Base-by-base conservation (phyloP, 2,888 invertebrate genomes). In the Stramonita haemastoma region DNA sequence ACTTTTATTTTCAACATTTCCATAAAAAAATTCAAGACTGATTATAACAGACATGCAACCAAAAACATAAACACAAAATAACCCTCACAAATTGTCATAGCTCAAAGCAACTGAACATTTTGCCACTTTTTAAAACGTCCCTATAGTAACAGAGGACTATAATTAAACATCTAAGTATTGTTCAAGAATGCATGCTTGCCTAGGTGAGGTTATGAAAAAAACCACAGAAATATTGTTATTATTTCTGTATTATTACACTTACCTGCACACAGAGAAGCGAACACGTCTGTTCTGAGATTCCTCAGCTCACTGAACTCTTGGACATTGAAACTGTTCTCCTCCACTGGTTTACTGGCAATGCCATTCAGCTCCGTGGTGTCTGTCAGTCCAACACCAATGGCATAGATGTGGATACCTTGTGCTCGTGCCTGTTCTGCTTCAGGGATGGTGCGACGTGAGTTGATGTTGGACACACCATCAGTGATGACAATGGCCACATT, bases 401-500 rank as follows among this genome's bases (percentile, higher is more conserved):
- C 93, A 56, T 93, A 91, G 29, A 94, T 90, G 36, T 92, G 91
- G 46, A 94, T 92, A 36, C 91, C 92, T 29, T 56, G 90, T 0
- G 73, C 88, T 19, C 91, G 89, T 1, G 92, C 90, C 17, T 56
- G 36, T 84, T 90, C 89, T 13, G 93, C 93, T 90, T 94, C 91
- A 84, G 92, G 90, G 87, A 92, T 34, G 36, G 92, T 91, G 84
- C 90, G n/a, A 89, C 92, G 88, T 34, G 91, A 88, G 90, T 93
- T 91, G 46, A 92, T 91, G 89, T 94, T 95, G 26, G 95, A 95
- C 56, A 93, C 90, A 36, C 94, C 93, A 87, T 94, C 95, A 32
- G 94, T 94, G 60, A 95, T 90, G 19, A 95, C 60, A 15, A 95
- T 90, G n/a, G 91, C 94, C 66, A 93, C 88, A 83, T 95, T 94